A percentile compares a stretch with the other conserved stretches of the same genome.
Evolutionary conservation across 2,113 vertebrate genomes (phyloP).

Genomic region (Chascanopsetta lugubris): DNA sequence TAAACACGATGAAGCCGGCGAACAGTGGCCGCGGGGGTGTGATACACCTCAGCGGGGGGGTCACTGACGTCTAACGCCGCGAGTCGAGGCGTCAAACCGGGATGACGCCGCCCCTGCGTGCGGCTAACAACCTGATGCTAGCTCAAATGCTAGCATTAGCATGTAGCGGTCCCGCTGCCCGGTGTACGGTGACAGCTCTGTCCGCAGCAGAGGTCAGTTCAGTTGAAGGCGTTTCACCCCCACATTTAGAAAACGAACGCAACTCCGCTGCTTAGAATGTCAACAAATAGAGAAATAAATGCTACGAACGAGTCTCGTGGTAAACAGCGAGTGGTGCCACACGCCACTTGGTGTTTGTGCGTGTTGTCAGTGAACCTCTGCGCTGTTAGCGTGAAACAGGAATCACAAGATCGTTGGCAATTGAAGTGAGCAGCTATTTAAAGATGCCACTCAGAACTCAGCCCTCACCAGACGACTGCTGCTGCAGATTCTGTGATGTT

Average conservation of each 20-base stretch:
- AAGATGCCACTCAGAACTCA: constrained; percentile 13
- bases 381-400: no score
- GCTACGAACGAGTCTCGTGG: no score
- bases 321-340: no score
- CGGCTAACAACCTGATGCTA: neutral
- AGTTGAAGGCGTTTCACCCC: neutral
- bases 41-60: no score
- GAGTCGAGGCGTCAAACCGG: neutral
- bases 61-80: neutral
- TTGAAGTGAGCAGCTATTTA: constrained; percentile 54
- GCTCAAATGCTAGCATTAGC: constrained; percentile 43
- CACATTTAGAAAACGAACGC: no score
- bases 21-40: neutral
- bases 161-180: neutral
- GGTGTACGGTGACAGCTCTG: constrained; percentile 29
- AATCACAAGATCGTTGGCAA: no score
- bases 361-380: no score
- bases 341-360: no score
- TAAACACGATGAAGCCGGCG: constrained; percentile 17
- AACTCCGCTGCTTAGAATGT: no score
- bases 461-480: neutral
- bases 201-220: constrained; percentile 18
- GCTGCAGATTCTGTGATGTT: neutral
- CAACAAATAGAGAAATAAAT: no score
- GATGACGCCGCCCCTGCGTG: neutral